Conservation (phyloP, 2,797 vertebrate genomes). For the Clarias platycephalus region DNA sequence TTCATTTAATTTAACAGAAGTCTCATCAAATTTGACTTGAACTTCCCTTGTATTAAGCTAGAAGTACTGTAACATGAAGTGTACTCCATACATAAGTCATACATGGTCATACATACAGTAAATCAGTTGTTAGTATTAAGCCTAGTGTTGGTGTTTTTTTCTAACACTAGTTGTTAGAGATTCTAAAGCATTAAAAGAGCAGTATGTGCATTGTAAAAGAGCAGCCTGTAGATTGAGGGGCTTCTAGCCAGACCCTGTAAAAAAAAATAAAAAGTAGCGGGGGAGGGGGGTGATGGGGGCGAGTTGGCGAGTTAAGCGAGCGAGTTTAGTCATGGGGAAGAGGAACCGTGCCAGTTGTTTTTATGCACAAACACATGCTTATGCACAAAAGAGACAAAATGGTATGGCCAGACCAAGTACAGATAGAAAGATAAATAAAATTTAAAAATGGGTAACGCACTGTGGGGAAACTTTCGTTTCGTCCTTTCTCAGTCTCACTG, state of each 20-base stretch:
- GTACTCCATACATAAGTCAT: background rate
- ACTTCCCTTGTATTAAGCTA: background rate
- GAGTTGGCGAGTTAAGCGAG: slow-evolving; percentile 21
- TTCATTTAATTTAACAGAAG: too few species aligned
- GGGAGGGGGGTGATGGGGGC: background rate
- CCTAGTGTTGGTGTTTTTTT: too few species aligned
- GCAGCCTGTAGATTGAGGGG: slow-evolving; percentile 28
- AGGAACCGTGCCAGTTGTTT: slow-evolving; percentile 38
- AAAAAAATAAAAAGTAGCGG: background rate
- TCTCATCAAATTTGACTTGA: too few species aligned
- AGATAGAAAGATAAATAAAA: too few species aligned
- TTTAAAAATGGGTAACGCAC: background rate
- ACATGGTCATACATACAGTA: background rate
- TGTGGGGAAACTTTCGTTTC: background rate
- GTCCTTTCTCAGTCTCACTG: background rate
- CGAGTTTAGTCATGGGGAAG: slow-evolving; percentile 60
- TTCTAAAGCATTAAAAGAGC: slow-evolving; percentile 19
- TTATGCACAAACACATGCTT: slow-evolving; percentile 17
- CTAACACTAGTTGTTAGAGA: background rate
- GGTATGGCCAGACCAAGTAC: slow-evolving; percentile 33
- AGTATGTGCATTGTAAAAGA: slow-evolving; percentile 25
- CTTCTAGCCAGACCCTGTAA: slow-evolving; percentile 23
- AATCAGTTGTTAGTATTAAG: background rate
- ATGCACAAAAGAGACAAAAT: slow-evolving; percentile 24
- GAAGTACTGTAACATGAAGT: background rate